Base-by-base conservation (phyloP, 2,888 invertebrate species). In the Cistogaster globosa region DNA sequence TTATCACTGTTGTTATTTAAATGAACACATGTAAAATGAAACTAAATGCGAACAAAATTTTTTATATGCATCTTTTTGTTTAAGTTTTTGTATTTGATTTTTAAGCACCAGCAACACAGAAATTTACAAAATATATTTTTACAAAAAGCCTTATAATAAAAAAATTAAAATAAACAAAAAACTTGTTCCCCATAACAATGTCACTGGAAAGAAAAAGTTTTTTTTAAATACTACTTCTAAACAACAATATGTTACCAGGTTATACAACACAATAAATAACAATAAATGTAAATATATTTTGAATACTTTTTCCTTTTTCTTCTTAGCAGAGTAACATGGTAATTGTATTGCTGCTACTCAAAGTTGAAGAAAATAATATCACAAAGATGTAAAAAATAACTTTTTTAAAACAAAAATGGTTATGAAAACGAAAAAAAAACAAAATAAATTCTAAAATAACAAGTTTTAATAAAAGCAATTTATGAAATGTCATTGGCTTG, bases 281-380 rank as follows among this genome's bases (percentile, higher is more conserved):
- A 85, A 82, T 85, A 79, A 79, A 82, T 85, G 85, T 82, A 85
- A 85, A 85, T 85, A 79, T 75, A 75, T 79, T 69, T 69, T 69
- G 77, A 74, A 60, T 74, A 26, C 42, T 74, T 48, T n/a, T 65
- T 53, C 22, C 16, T 53, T 53, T 18, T 53, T 53, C 20, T 38
- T 38, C 12, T 32, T 36, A 32, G 7, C 32, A 32, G 1, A 32
- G 18, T 22, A 57, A 32, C 42, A 60, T 36, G 32, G 45, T 75
- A 45, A 68, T 75, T 69, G 36, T 69, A 57, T 42, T 55, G 20
- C 51, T 62, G 57, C 51, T 48, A 32, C 58, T 74, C 11, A 18
- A 36, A 48, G 42, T 7, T 22, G n/a, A n/a, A 12, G 26, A 51
- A 72, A 58, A 72, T 68, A 62, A 68, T 81, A 53, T 74, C 26